phyloP scores from a whole-genome alignment of 2,797 vertebrate genomes.

The Halcyon chelicuti region DNA sequence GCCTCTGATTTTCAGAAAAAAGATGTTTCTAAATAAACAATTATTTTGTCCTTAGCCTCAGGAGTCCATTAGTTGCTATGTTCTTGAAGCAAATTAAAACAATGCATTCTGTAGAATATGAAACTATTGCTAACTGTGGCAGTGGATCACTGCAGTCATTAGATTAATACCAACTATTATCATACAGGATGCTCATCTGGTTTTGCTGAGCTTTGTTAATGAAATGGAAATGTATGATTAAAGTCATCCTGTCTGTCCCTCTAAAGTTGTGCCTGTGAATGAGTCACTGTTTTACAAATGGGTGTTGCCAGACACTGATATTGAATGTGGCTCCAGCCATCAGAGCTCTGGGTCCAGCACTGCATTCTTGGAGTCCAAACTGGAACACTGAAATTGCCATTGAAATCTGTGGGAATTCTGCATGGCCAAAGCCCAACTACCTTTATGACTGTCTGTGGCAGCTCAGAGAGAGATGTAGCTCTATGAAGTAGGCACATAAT shows the following conservation, averaged over 20 bases:
- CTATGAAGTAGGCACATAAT: neutral
- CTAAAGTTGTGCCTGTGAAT: constrained; percentile 58
- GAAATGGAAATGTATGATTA: constrained; percentile 70
- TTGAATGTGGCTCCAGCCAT: constrained; percentile 66
- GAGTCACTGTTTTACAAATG: constrained; percentile 70
- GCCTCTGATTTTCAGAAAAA: neutral
- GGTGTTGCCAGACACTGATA: constrained; percentile 62
- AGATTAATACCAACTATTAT: constrained; percentile 65
- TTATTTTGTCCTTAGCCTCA: constrained; percentile 39
- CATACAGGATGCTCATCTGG: constrained; percentile 56
- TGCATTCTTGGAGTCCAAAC: constrained; percentile 43
- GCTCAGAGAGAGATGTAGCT: neutral
- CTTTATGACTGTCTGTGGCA: constrained; percentile 28
- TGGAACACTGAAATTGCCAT: constrained; percentile 50
- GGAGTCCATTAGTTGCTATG: neutral
- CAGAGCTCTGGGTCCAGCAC: constrained; percentile 33
- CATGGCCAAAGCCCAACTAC: constrained; percentile 28
- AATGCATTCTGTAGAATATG: constrained; percentile 24
- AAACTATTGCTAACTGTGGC: neutral
- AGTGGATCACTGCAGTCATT: constrained; percentile 24
- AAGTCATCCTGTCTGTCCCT: constrained; percentile 67
- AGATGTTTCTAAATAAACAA: constrained; percentile 16
- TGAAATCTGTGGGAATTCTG: constrained; percentile 68
- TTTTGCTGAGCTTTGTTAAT: constrained; percentile 65
- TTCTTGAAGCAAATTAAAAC: constrained; percentile 39